Conservation (phyloP, 2,888 invertebrate genomes). For the Villa cingulata region DNA sequence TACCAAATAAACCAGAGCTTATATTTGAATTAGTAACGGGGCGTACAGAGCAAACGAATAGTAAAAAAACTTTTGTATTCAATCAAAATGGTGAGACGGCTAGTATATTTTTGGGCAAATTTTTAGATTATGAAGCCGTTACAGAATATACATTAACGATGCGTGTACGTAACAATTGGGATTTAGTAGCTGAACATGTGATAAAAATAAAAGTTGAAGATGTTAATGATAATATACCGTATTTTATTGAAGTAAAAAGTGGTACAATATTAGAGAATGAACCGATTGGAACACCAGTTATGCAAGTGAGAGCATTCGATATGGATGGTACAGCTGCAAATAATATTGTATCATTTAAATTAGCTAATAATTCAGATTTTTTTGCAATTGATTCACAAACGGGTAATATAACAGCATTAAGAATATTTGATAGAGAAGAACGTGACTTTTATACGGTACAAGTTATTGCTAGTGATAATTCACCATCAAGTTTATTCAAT, state of each 20-base stretch:
- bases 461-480: conserved; percentile 81
- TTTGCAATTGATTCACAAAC: conserved; percentile 74
- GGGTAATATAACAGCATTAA: conserved; percentile 74
- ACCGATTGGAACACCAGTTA: conserved; percentile 65
- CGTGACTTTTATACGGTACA: conserved; percentile 77
- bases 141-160: conserved; percentile 73
- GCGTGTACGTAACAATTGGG: conserved; percentile 66
- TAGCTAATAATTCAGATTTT: conserved; percentile 52
- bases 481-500: conserved; percentile 59
- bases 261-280: conserved; percentile 81
- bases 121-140: conserved; percentile 72
- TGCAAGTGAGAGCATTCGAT: conserved; percentile 75
- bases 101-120: conserved; percentile 59
- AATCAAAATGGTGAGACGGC: conserved; percentile 57
- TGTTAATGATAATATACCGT: conserved; percentile 82
- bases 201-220: conserved; percentile 69
- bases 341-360: conserved; percentile 67
- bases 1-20: conserved; percentile 56
- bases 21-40: conserved; percentile 70
- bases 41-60: conserved; percentile 75
- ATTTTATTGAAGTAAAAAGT: conserved; percentile 66
- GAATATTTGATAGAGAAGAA: conserved; percentile 74
- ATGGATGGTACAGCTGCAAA: conserved; percentile 70
- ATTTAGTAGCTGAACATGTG: conserved; percentile 63
- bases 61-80: conserved; percentile 57